Evolutionary conservation across 2,888 invertebrate genomes (phyloP).

Genomic region (Cotesia congregata): DNA sequence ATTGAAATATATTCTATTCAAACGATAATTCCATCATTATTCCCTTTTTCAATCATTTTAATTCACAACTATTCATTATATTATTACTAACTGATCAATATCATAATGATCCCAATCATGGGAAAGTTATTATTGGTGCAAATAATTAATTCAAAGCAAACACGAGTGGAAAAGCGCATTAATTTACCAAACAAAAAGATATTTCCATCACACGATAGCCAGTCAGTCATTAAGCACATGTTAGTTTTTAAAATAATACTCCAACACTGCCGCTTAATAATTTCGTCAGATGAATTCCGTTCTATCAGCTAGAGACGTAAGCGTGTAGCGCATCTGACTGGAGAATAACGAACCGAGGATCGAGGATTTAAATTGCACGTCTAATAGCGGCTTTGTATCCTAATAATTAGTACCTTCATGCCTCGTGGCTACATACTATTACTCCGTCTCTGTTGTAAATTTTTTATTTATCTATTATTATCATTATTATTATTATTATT

Average conservation of each 20-base stretch:
- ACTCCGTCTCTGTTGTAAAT: conserved; percentile 15
- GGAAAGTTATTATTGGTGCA: too few relatives aligned
- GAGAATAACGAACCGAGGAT: background rate
- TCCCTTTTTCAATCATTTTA: background rate
- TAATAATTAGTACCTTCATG: conserved; percentile 49
- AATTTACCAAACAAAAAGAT: background rate
- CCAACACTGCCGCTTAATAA: background rate
- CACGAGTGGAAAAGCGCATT: background rate
- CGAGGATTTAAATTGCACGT: conserved; percentile 42
- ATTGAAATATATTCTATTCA: background rate
- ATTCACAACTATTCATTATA: background rate
- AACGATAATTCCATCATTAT: background rate
- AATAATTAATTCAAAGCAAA: too few relatives aligned
- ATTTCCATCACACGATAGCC: background rate
- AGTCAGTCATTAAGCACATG: background rate
- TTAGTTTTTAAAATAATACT: background rate
- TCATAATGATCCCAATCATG: too few relatives aligned
- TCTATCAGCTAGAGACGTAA: background rate
- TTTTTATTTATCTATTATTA: background rate
- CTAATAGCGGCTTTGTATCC: conserved; percentile 48
- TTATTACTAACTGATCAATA: too few relatives aligned
- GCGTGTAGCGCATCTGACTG: background rate
- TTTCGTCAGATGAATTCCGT: background rate
- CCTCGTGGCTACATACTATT: conserved; percentile 29
- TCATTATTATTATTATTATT: background rate